Evolutionary conservation across 2,797 vertebrate genomes (phyloP), one percentile per base, ranked within the genome.

Genomic region (Acanthornis magna): DNA sequence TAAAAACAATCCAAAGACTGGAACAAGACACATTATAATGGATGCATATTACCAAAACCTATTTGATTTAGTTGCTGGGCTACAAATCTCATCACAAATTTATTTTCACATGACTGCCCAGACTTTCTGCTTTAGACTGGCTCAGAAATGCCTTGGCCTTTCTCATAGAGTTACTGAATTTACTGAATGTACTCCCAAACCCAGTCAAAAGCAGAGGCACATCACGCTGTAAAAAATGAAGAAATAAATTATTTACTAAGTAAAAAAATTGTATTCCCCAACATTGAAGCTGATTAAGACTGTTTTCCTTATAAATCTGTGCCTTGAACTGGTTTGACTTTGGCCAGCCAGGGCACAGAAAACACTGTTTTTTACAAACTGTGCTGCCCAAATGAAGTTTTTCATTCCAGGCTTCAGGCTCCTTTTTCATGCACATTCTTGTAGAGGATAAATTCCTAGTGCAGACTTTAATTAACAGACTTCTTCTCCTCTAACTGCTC

Each of bases 91-190:
- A 32, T 86, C 72, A 88, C 62, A 93, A 72, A 72, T 81, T 93
- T 73, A 55, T 91, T 95, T 94, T 78, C 88, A 94, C 40, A 62
- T 90, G 82, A 90, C 76, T 90, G 26, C 36, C 16, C 70, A 78
- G 82, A 84, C 70, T 86, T 86, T 95, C 79, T 84, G 38, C 54
- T 81, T 84, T 55, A 88, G n/a, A 74, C 62, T 75, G 70, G 54
- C 58, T 96, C 70, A 91, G 79, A 91, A 91, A 53, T 21, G 21
- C 48, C 55, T 81, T 86, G 73, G 58, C 26, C 55, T 94, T 95
- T 94, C 73, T 86, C 55, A 70, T 26, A 72, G 30, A 9, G n/a
- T 62, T 76, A 78, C 34, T 66, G 55, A 51, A 53, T 76, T 93
- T 91, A 36, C 10, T 36, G 36, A 36, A 36, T 36, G 66, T 78